Base-by-base conservation (phyloP, 2,113 vertebrate species). In the Mohoua ochrocephala region DNA sequence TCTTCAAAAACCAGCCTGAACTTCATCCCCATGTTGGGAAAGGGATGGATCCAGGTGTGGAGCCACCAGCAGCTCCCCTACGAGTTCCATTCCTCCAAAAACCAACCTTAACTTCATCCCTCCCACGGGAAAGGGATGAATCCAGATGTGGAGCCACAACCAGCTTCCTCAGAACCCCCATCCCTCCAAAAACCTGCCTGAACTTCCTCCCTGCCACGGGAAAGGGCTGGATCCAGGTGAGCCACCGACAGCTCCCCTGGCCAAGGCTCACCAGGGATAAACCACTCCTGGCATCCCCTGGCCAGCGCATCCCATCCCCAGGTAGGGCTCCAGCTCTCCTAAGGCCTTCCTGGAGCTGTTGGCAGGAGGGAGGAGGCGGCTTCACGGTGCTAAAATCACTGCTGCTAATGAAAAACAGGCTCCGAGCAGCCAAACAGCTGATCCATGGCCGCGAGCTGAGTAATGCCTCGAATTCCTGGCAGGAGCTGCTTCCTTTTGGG, bases 391-490 rank as follows among this genome's bases (percentile, higher is more conserved):
- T 84, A 52, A 94, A 79, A 64, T 23, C 44, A 9, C 44, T 4
- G 59, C 50, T 33, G 41, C 28, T 87, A 78, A 93, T 57, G 90
- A 57, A 83, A 95, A 91, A 59, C 94, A 93, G 87, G 67, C 47
- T 76, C 21, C 0, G 16, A 1, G 26, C 24, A 11, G 49, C 74
- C 90, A 64, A 88, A 82, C 85, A 93, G 95, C 87, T 91, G 65
- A 87, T 81, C 69, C 11, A 2, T 1, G 65, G 94, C 94, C 0
- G 11, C 12, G 8, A 61, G 90, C 81, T 96, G 95, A 93, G 91
- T 87, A 91, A 97, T 92, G 78, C 91, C 71, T 94, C 9, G 78
- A 76, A 90, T 91, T 97, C 96, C 95, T 93, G 96, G 95, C 93
- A 91, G 90, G 84, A 93, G 53, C 82, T 2, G 31, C 78, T 94